Evolutionary conservation across 1,140 invertebrate species (phyloP).

Genomic region (Drosophila repletoides): DNA sequence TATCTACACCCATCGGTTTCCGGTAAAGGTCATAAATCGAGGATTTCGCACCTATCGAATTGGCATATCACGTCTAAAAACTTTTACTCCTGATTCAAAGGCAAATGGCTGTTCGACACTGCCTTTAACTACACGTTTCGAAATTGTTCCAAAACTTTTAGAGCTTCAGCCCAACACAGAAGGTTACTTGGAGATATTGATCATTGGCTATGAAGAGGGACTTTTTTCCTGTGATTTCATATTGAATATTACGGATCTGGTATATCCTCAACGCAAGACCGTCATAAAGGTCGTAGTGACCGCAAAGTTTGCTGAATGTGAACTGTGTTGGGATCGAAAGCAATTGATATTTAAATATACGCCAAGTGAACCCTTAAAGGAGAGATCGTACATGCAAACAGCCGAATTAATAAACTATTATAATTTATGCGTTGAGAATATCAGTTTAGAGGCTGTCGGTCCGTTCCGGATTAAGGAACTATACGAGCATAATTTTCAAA

Average conservation of each 20-base stretch:
- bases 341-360: slow-evolving; percentile 47
- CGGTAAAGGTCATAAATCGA: slow-evolving; percentile 45
- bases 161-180: slow-evolving; percentile 20
- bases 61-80: slow-evolving; percentile 43
- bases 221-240: slow-evolving; percentile 50
- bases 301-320: slow-evolving; percentile 44
- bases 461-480: slow-evolving; percentile 66
- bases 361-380: slow-evolving; percentile 44
- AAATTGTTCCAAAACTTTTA: slow-evolving; percentile 55
- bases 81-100: not conserved
- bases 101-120: slow-evolving; percentile 25
- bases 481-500: slow-evolving; percentile 52
- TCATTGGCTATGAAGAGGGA: slow-evolving; percentile 48
- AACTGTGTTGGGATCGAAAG: slow-evolving; percentile 54
- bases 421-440: slow-evolving; percentile 6
- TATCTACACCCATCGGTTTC: slow-evolving; percentile 33
- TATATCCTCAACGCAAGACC: slow-evolving; percentile 52
- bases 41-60: slow-evolving; percentile 57
- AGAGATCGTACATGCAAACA: slow-evolving; percentile 39
- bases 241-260: slow-evolving; percentile 51
- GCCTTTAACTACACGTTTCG: slow-evolving; percentile 48
- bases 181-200: slow-evolving; percentile 32
- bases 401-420: slow-evolving; percentile 33
- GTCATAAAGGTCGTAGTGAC: slow-evolving; percentile 33
- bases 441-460: slow-evolving; percentile 42